phyloP scores from a whole-genome alignment of 2,888 invertebrate genomes.

The Venusia cambrica region DNA sequence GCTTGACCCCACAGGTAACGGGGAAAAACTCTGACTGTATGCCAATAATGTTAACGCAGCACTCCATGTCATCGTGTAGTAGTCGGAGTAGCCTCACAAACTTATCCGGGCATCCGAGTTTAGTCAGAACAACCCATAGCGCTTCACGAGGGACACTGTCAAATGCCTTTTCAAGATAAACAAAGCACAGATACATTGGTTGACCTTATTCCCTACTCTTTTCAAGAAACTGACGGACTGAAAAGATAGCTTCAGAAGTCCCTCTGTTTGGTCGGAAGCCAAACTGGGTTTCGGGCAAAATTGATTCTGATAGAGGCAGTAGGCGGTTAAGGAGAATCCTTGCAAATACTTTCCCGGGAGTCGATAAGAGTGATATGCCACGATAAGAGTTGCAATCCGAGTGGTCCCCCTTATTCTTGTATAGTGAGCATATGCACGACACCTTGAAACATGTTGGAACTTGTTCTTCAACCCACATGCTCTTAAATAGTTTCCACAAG shows the following conservation, averaged over 20 bases:
- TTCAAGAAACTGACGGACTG: too few species aligned
- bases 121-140: not conserved
- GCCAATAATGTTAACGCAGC: not conserved
- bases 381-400: too few species aligned
- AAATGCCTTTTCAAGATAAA: not conserved
- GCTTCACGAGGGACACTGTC: not conserved
- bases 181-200: too few species aligned
- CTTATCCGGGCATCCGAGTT: not conserved
- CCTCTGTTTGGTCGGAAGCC: too few species aligned
- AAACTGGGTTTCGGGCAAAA: not conserved
- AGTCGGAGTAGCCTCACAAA: not conserved
- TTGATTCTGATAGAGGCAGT: slow-evolving; percentile 1
- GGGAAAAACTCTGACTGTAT: not conserved
- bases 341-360: slow-evolving; percentile 1
- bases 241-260: too few species aligned
- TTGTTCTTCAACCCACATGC: too few species aligned
- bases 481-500: too few species aligned
- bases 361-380: too few species aligned
- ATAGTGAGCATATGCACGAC: too few species aligned
- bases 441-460: too few species aligned
- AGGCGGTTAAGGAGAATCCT: slow-evolving; percentile 2
- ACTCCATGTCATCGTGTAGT: not conserved
- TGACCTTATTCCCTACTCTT: too few species aligned
- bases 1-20: not conserved
- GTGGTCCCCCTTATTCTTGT: too few species aligned